Evolutionary conservation across 1,140 invertebrate species (phyloP), one percentile per base, ranked within the genome.

Genomic region (Copidosoma floridanum): DNA sequence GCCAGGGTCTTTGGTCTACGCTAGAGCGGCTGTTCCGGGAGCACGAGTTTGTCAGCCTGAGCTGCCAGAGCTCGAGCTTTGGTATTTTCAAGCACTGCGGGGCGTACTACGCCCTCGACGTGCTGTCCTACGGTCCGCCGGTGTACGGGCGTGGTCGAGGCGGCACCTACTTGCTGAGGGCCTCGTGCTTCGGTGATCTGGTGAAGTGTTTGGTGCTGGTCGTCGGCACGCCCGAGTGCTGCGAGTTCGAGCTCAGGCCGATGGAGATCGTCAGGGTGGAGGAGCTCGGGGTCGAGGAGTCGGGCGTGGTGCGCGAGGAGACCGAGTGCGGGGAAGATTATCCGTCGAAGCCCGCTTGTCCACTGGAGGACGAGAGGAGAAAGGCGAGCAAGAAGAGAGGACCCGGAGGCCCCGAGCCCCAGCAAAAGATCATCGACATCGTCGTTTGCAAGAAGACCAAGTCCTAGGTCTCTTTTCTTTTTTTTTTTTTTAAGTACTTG

Each of bases 91-190:
- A 73, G 48, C 69, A 69, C 18, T 76, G 66, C 29, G 71, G 69
- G 0, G 57, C 69, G 7, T 78, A 76, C 54, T 78, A 75, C 46
- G 62, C 74, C 47, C 65, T 65, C 21, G 76, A 78, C 57, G 74
- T 70, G 0, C 58, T 66, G 24, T 73, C 71, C 0, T 58, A 59
- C 7, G 74, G 75, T 0, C 71, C 74, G 16, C 74, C 76, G 1
- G 11, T 76, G 16, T 76, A 74, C 27, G 37, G 50, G 1, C 64
- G 68, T 16, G 76, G 71, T 0, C 26, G 59, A 12, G 74, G 72
- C 0, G 58, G 59, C 2, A 65, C 53, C 6, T 77, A 75, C 58
- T 29, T 76, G 1, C 16, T 63, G 7, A 68, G 75, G n/a, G 51
- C 66, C 0, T 71, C 74, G 6, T 67, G 61, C 6, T 67, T 74